Evolutionary conservation across 1,140 invertebrate genomes (phyloP).

Genomic region (Drosophila pachea): DNA sequence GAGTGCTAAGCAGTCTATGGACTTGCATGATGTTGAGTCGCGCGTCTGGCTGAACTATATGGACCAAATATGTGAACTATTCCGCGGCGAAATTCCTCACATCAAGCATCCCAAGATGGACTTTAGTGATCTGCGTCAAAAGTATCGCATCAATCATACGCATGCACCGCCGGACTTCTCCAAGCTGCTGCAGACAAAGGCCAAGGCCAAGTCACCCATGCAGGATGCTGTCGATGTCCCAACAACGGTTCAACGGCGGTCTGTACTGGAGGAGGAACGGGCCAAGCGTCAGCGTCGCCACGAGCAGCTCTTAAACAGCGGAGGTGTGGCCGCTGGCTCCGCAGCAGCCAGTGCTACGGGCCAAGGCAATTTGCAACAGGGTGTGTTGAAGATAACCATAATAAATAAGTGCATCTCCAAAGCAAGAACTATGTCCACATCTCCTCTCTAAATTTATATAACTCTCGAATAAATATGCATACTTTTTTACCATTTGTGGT

Average conservation of each 20-base stretch:
- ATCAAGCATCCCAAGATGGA: constrained; percentile 87
- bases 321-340: constrained; percentile 19
- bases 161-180: constrained; percentile 75
- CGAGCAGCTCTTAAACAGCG: constrained; percentile 58
- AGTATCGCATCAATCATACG: constrained; percentile 66
- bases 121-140: constrained; percentile 77
- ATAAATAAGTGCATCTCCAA: constrained; percentile 26
- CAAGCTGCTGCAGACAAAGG: constrained; percentile 71
- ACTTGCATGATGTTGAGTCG: constrained; percentile 86
- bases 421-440: constrained; percentile 2
- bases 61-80: constrained; percentile 91
- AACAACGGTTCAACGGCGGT: constrained; percentile 66
- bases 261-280: constrained; percentile 73
- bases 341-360: constrained; percentile 17
- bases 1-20: constrained; percentile 89
- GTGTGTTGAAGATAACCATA: constrained; percentile 65
- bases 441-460: constrained; percentile 39
- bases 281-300: constrained; percentile 71
- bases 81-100: constrained; percentile 90
- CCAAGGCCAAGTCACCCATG: constrained; percentile 76
- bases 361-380: constrained; percentile 38
- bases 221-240: constrained; percentile 72
- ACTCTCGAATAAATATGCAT: not conserved
- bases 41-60: constrained; percentile 90
- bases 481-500: not conserved